A percentile compares a stretch with the other conserved stretches of the same genome.
Evolutionary conservation across 2,797 vertebrate species (phyloP).

Genomic region (Sebastes iracundus): DNA sequence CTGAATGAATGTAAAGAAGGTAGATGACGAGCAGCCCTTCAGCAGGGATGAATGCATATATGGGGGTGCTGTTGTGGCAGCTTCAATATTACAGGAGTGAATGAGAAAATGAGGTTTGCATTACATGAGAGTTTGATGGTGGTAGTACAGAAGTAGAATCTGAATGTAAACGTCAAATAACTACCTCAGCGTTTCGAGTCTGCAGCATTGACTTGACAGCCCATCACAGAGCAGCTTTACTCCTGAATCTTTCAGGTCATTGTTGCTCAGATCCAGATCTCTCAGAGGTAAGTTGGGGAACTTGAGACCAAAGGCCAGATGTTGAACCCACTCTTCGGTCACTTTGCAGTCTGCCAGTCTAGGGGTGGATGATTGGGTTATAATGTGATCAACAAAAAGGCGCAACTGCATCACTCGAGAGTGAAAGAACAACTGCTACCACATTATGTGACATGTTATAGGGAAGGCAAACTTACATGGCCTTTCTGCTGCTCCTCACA

Average conservation of each 20-base stretch:
- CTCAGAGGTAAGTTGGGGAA: constrained; percentile 11
- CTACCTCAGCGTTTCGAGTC: constrained; percentile 45
- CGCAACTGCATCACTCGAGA: not conserved
- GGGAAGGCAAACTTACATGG: constrained; percentile 31
- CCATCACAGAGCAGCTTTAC: constrained; percentile 31
- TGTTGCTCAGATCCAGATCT: constrained; percentile 61
- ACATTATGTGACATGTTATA: not conserved
- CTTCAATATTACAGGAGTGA: too few species aligned
- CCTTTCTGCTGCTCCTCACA: constrained; percentile 54
- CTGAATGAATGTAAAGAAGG: not conserved
- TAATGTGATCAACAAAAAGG: not conserved
- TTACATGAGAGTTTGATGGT: not conserved
- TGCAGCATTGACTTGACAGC: constrained; percentile 29
- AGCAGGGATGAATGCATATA: not conserved
- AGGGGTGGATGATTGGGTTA: not conserved
- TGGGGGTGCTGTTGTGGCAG: too few species aligned
- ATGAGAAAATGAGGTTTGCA: not conserved
- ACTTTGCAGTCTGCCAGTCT: constrained; percentile 56
- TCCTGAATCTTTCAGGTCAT: constrained; percentile 53
- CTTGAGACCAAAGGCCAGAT: constrained; percentile 26
- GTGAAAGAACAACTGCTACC: not conserved
- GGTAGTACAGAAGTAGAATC: not conserved
- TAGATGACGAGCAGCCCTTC: not conserved
- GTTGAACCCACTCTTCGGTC: constrained; percentile 9
- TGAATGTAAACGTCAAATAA: not conserved